Conservation (phyloP, 2,113 vertebrate genomes). For the Phoxinus phoxinus region DNA sequence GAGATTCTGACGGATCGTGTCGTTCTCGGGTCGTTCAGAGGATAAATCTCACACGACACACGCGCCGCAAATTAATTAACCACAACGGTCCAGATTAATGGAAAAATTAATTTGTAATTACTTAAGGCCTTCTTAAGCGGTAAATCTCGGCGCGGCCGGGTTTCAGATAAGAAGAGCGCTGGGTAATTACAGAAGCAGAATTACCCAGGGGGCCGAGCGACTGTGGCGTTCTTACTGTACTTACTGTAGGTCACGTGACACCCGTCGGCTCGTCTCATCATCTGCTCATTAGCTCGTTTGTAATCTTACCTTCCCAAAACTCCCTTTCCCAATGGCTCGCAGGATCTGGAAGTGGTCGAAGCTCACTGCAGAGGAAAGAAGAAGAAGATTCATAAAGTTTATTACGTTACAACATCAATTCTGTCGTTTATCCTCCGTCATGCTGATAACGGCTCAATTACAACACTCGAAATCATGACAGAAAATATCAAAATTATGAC, state of each 20-base stretch:
- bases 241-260: background rate
- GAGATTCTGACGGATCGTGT: too few relatives aligned
- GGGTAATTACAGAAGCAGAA: constrained; percentile 56
- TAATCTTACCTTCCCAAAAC: constrained; percentile 80
- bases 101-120: constrained; percentile 61
- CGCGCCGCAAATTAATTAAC: constrained; percentile 57
- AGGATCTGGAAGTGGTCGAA: constrained; percentile 85
- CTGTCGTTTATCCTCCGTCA: background rate
- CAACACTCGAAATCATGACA: too few relatives aligned
- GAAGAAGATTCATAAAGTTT: background rate
- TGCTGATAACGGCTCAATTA: background rate
- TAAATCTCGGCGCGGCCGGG: constrained; percentile 43
- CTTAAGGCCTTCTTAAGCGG: constrained; percentile 52
- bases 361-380: constrained; percentile 72
- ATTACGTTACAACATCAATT: background rate
- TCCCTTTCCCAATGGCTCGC: constrained; percentile 81
- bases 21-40: background rate
- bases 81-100: constrained; percentile 56
- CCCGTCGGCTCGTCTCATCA: background rate
- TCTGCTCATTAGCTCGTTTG: background rate
- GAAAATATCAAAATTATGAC: too few relatives aligned
- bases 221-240: background rate
- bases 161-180: constrained; percentile 55
- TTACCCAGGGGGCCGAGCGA: constrained; percentile 39
- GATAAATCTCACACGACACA: constrained; percentile 46